phyloP scores from a whole-genome alignment of 2,888 invertebrate genomes.

The Hirtodrosophila histrioides region DNA sequence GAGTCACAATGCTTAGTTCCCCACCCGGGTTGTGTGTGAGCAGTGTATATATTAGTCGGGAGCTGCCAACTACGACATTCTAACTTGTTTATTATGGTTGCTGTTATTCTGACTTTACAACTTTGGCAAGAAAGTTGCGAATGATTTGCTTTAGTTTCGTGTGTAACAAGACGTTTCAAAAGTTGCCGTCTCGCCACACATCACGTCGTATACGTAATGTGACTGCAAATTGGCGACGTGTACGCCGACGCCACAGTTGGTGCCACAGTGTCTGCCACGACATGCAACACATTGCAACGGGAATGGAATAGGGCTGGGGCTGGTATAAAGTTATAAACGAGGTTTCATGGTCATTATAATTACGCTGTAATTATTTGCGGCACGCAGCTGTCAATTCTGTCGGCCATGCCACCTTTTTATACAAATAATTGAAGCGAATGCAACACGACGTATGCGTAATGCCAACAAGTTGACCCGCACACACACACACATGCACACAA shows the following conservation, averaged over 20 bases:
- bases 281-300: conserved; percentile 69
- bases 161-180: conserved; percentile 4
- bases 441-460: conserved; percentile 58
- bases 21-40: too few relatives aligned
- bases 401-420: conserved; percentile 31
- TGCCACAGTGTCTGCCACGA: conserved; percentile 56
- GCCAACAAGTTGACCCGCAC: conserved; percentile 22
- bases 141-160: conserved; percentile 21
- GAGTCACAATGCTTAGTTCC: too few relatives aligned
- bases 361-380: conserved; percentile 66
- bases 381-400: conserved; percentile 76
- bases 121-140: conserved; percentile 27
- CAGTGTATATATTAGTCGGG: too few relatives aligned
- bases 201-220: conserved; percentile 28
- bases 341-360: conserved; percentile 61
- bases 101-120: conserved; percentile 19
- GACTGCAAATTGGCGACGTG: conserved; percentile 35
- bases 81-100: conserved; percentile 9
- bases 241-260: conserved; percentile 28
- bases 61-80: too few relatives aligned
- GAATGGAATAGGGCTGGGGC: conserved; percentile 5
- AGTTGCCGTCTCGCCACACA: conserved; percentile 26
- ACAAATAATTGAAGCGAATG: conserved; percentile 62
- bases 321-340: conserved; percentile 5
- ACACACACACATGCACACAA: conserved; percentile 5